Evolutionary conservation across 2,888 invertebrate species (phyloP), one percentile per base, ranked within the genome.

Genomic region (Lasioglossum pauxillum): DNA sequence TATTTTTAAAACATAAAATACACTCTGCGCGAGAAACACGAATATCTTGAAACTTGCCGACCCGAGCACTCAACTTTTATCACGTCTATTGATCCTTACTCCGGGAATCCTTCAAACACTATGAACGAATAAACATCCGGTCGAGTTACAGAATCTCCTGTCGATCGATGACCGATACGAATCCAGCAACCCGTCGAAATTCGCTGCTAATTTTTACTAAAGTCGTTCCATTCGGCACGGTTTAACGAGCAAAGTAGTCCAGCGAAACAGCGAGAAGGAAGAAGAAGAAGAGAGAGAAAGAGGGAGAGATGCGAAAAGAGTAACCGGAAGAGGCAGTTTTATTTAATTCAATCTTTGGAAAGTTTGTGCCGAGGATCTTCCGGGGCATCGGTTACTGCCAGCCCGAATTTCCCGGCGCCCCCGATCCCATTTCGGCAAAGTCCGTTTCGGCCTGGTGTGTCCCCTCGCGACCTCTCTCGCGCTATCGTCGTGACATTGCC

Each of bases 401-500:
- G 12, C 27, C 16, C 27, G 27, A n/a, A 27, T 64, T 31, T 31
- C 27, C 53, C 44, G 23, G 31, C 64, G 31, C 8, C 64, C 41
- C 69, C 75, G n/a, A 31, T 67, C 46, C 57, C 35, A 41, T 69
- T 64, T 64, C 27, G 60, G 35, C 67, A 35, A 67, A 35, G 64
- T 38, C 71, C 73, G n/a, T 38, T 46, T 69, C 71, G 64, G 53
- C 76, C 79, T 35, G 75, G 41, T n/a, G 23, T 53, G 53, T 23
- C 69, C 69, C 23, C 73, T 67, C 23, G 69, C 81, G 82, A 41
- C 44, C 71, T 76, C 74, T 44, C 83, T 74, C 78, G 77, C 82
- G 80, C 85, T 82, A 88, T 84, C 85, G 74, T 76, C 82, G 75
- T 78, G 75, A 82, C 80, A 82, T 75, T 85, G 78, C 84, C 81